Base-by-base conservation (phyloP, 37 sponge, comb jelly and placozoan species). In the Aplysina aerophoba region DNA sequence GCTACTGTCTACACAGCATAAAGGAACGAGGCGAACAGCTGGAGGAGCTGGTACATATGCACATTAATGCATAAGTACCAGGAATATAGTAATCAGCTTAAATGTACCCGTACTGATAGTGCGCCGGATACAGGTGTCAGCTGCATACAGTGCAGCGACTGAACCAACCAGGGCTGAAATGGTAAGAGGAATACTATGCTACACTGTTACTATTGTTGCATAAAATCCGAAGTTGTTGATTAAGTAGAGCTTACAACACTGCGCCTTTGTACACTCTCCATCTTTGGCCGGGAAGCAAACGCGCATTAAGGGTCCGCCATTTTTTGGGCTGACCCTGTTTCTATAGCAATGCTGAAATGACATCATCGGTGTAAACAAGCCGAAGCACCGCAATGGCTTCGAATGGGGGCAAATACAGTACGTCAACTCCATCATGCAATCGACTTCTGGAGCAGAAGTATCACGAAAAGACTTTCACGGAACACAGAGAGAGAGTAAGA, bases 371-470 rank as follows among this genome's bases (percentile, higher is more conserved):
- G 25, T 22, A 25, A 62, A 34, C 17, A 69, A 16, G 71, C 27
- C 34, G 34, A 12, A 69, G 71, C 35, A 35, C 71, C 78, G 25
- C 37, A 24, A 75, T 75, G 78, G 44, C 78, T 50, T 75, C 54
- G 21, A 75, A 36, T n/a, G n/a, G n/a, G 11, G 59, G 87, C 19
- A 87, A 87, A 36, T 39, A 92, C 58, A 89, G 81, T 36, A 92
- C 93, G 15, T 28, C 16, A 6, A 60, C 83, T 11, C 87, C 91
- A 22, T 65, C 95, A 27, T 86, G 88, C 63, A 94, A 89, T 80
- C 41, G 89, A 3, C 60, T 87, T 39, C 89, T 94, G 55, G 85
- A 94, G 88, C 91, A 73, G 73, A 94, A 89, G 56, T 94, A 92
- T 92, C 83, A 94, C 68, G 89, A 88, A 27, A 91, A 39, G 78